These are phyloP conservation scores for Psylliodes chrysocephalus DNA, from an alignment of 2,888 invertebrate species.

Conservation along the genomic window DNA sequence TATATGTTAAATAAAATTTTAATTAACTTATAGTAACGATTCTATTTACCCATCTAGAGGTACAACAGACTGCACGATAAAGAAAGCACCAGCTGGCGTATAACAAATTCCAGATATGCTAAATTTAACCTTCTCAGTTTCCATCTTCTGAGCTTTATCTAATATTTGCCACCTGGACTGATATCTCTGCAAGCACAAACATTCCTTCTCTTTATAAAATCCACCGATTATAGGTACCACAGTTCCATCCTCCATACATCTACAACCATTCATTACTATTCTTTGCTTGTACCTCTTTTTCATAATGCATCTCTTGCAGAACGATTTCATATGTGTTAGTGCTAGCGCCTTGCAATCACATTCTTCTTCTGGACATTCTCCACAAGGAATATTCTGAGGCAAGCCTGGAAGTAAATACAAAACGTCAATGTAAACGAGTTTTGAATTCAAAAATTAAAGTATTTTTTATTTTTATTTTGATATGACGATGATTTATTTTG, in stretches of 20 bases:
- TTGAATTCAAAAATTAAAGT: no score
- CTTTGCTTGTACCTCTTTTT: slow-evolving; percentile 1
- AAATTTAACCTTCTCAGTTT: slow-evolving; percentile 19
- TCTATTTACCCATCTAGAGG: background rate
- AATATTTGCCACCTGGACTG: background rate
- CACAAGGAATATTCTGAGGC: slow-evolving; percentile 12
- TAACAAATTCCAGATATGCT: slow-evolving; percentile 31
- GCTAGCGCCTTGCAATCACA: slow-evolving; percentile 28
- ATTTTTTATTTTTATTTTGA: no score
- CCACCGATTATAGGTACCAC: slow-evolving; percentile 51
- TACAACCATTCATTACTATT: background rate
- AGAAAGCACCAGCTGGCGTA: slow-evolving; percentile 27
- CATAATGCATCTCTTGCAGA: slow-evolving; percentile 30
- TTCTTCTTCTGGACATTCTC: slow-evolving; percentile 17
- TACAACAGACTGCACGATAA: background rate
- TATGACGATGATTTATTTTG: no score
- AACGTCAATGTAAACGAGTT: no score
- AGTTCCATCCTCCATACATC: background rate
- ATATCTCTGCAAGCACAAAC: slow-evolving; percentile 51
- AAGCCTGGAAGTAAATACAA: slow-evolving; percentile 33
- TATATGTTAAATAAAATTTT: no score
- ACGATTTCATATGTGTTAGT: slow-evolving; percentile 9
- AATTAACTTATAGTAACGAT: no score
- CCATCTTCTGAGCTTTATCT: background rate
- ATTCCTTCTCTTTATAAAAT: slow-evolving; percentile 44